phyloP scores from a whole-genome alignment of 1,140 invertebrate genomes.

The Drosophila malerkotliana region DNA sequence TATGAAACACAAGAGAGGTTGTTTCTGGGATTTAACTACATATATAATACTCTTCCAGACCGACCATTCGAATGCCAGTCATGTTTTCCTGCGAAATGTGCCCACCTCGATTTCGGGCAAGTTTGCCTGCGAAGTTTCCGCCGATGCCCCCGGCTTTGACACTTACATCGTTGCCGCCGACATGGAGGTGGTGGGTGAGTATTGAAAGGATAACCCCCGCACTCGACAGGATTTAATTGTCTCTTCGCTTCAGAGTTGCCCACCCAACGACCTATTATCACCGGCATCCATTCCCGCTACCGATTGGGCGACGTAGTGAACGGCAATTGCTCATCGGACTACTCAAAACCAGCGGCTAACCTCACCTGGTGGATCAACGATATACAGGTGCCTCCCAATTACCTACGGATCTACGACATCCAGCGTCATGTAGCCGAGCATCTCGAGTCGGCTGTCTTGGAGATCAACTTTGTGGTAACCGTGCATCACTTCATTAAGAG shows the following conservation, averaged over 20 bases:
- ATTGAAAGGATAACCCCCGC: neutral
- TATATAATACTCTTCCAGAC: conserved; percentile 79
- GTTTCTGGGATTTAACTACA: neutral
- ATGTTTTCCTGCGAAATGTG: conserved; percentile 86
- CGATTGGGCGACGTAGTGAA: conserved; percentile 88
- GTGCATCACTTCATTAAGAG: conserved; percentile 85
- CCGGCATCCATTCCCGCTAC: conserved; percentile 89
- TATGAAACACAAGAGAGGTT: too few species aligned
- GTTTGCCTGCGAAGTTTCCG: conserved; percentile 92
- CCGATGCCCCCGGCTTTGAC: conserved; percentile 93
- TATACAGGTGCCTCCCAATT: conserved; percentile 84
- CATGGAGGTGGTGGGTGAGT: conserved; percentile 91
- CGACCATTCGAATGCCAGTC: conserved; percentile 86
- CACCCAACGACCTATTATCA: conserved; percentile 88
- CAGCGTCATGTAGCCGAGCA: conserved; percentile 73
- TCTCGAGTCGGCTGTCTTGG: conserved; percentile 73
- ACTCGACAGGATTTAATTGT: neutral
- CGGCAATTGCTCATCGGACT: conserved; percentile 90
- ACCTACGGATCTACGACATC: conserved; percentile 68
- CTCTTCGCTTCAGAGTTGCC: conserved; percentile 87
- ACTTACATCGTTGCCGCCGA: conserved; percentile 88
- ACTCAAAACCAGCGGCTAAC: conserved; percentile 92
- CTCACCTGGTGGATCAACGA: conserved; percentile 94
- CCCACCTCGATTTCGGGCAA: conserved; percentile 87
- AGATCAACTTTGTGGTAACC: conserved; percentile 85